phyloP scores from a whole-genome alignment of 2,797 vertebrate species.

The Urosaurus nigricauda region DNA sequence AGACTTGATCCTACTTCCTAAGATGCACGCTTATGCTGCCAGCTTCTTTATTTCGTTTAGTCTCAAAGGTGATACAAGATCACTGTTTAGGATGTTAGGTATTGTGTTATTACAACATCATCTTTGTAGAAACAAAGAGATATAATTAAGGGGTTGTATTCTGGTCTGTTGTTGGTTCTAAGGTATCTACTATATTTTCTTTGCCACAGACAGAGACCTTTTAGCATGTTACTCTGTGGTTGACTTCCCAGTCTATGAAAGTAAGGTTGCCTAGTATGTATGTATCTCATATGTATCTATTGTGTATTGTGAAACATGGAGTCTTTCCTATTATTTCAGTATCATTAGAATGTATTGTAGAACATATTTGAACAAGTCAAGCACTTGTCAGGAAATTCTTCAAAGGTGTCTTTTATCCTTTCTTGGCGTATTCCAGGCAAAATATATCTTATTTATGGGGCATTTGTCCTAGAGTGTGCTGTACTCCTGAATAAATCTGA shows the following conservation, averaged over 20 bases:
- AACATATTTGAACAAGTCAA: not conserved
- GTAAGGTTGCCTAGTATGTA: not conserved
- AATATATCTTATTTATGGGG: not conserved
- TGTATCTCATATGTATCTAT: not conserved
- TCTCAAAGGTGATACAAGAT: too few relatives aligned
- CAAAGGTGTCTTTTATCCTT: not conserved
- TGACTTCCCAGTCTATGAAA: not conserved
- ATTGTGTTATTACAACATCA: constrained; percentile 1
- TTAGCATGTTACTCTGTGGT: not conserved
- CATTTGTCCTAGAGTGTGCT: not conserved
- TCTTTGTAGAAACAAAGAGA: not conserved
- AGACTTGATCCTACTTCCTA: too few relatives aligned
- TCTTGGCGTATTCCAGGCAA: not conserved
- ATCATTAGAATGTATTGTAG: not conserved
- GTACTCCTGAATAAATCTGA: not conserved
- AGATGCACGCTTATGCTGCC: too few relatives aligned
- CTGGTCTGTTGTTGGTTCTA: not conserved
- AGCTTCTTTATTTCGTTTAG: too few relatives aligned
- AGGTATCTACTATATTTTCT: not conserved
- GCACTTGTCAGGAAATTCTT: not conserved
- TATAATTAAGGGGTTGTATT: not conserved
- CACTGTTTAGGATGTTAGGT: not conserved
- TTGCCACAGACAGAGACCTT: not conserved
- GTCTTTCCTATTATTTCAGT: not conserved
- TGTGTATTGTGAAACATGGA: not conserved